Evolutionary conservation across 2,113 vertebrate genomes (phyloP).

Genomic region (Plecotus auritus): DNA sequence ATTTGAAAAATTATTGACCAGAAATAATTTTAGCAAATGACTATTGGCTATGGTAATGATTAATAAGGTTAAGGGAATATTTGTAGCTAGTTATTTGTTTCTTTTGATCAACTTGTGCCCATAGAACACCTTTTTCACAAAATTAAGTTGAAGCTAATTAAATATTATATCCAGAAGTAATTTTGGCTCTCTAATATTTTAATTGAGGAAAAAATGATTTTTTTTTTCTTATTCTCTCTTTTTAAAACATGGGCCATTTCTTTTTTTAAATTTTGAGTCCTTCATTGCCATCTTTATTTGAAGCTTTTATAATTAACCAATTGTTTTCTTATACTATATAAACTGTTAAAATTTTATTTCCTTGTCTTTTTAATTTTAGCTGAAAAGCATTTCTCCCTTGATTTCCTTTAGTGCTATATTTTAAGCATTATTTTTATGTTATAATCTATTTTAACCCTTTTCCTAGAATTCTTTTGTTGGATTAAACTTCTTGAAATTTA

Average conservation of each 20-base stretch:
- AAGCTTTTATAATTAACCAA: slow-evolving; percentile 18
- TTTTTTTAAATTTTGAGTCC: background rate
- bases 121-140: background rate
- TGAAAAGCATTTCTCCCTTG: background rate
- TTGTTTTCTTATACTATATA: slow-evolving; percentile 1
- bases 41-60: background rate
- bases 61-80: slow-evolving; percentile 5
- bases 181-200: background rate
- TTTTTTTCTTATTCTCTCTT: background rate
- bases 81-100: background rate
- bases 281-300: background rate
- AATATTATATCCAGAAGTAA: background rate
- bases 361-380: slow-evolving; percentile 25
- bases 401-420: slow-evolving; percentile 13
- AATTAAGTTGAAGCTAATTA: slow-evolving; percentile 19
- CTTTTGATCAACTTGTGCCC: background rate
- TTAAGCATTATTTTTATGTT: slow-evolving; percentile 4
- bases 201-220: background rate
- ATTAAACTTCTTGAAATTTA: slow-evolving; percentile 15
- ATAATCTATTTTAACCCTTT: background rate
- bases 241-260: background rate
- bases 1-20: slow-evolving; percentile 17
- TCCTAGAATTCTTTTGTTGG: background rate
- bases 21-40: slow-evolving; percentile 4
- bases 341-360: background rate